phyloP scores from a whole-genome alignment of 2,888 invertebrate species.

The Temnothorax rugatulus region DNA sequence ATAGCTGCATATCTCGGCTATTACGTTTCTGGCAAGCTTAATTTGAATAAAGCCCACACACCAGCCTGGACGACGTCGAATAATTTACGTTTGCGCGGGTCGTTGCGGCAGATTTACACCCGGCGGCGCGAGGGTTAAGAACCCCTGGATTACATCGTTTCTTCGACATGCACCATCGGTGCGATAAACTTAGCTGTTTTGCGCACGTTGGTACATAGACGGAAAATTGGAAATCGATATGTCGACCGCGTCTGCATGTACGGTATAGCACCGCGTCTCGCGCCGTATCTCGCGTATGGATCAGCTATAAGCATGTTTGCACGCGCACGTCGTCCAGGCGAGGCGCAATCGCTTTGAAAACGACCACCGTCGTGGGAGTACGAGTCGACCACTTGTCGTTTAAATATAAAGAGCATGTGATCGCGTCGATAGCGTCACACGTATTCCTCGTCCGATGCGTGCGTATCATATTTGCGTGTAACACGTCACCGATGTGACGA shows the following conservation, averaged over 20 bases:
- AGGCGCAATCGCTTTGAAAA: constrained; percentile 51
- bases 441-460: background rate
- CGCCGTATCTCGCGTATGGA: constrained; percentile 20
- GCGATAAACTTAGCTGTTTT: constrained; percentile 67
- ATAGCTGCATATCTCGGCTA: background rate
- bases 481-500: constrained; percentile 11
- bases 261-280: constrained; percentile 34
- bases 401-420: constrained; percentile 41
- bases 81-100: constrained; percentile 37
- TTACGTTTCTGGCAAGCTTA: constrained; percentile 26
- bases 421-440: constrained; percentile 21
- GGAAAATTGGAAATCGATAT: constrained; percentile 73
- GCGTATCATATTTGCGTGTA: background rate
- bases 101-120: constrained; percentile 36
- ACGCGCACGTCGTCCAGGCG: constrained; percentile 44
- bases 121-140: constrained; percentile 37
- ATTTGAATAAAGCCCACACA: constrained; percentile 31
- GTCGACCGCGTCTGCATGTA: constrained; percentile 19
- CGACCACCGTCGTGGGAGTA: constrained; percentile 29
- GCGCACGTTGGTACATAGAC: constrained; percentile 49
- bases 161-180: constrained; percentile 53
- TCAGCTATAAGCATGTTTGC: constrained; percentile 48
- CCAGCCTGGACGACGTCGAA: constrained; percentile 9
- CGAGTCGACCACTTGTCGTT: constrained; percentile 11
- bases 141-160: constrained; percentile 43